Base-by-base conservation (phyloP, 2,797 vertebrate species). In the Pseudochromis fuscus region DNA sequence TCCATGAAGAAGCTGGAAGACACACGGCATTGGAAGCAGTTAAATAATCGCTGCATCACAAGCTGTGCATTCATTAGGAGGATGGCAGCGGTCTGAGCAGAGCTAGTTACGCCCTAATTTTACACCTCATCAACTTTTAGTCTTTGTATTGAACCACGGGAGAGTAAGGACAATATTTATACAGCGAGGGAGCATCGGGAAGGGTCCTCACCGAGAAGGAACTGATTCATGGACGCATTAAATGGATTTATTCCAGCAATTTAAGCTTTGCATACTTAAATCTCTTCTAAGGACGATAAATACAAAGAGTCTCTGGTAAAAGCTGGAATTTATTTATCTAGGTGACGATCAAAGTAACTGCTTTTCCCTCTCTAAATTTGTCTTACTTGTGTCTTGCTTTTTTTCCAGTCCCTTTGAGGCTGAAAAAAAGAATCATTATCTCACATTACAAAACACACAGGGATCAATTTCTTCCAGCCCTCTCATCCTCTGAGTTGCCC, bases 1-100 rank as follows among this genome's bases (percentile, higher is more conserved):
- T 95, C 95, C 64, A 94, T 83, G 85, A 95, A 95, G 91, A 95
- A 95, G 75, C 95, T 95, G 86, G 1, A 59, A 88, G 48, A 88
- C 13, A 13, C 30, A 10, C 48, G 28, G 11, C 19, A 40, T 33
- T 52, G 61, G 46, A 72, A 64, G 59, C 19, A 10, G 28, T 44
- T 75, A 6, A 67, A 42, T 63, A 16, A 48, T 0, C n/a, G 11
- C 23, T 18, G 51, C n/a, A 21, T 61, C 53, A 8, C 21, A 12
- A 40, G 5, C 49, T 62, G 0, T 1, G 15, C 40, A 46, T 75
- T 67, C 42, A 65, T 68, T 35, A 49, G 45, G 31, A 12, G n/a
- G 62, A 38, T 2, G 3, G 53, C 30, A 45, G 18, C 27, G 9
- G 59, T 40, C 37, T 37, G 59, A 63, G 51, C 40, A 2, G 38